Base-by-base conservation (phyloP, 2,113 vertebrate genomes). In the Ranitomeya variabilis region DNA sequence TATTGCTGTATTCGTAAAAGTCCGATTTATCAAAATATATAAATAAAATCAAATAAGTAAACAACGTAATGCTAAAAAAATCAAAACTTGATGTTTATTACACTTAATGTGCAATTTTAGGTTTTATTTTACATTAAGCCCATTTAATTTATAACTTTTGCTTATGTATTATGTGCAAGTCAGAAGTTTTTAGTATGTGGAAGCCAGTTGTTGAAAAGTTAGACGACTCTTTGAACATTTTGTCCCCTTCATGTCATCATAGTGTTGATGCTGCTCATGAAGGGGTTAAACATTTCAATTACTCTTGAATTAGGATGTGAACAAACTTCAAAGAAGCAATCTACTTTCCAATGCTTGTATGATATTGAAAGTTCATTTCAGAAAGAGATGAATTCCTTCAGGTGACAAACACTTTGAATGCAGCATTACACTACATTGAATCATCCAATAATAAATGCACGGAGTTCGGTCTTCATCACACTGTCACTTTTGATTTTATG, bases 291-390 rank as follows among this genome's bases (percentile, higher is more conserved):
- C 31, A 67, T 67, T 67, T 83, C 59, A 64, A 83, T 83, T 83
- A 83, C 79, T 81, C 8, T 62, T 37, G n/a, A 60, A 81, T 81
- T 59, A 57, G 67, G 19, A 54, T 55, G 26, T 85, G 45, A 74
- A 85, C 51, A 57, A 37, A 85, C 83, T 85, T 85, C 83, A 73
- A 71, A 85, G 83, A 85, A 51, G 31, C 66, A 71, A 71, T 85
- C 52, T 69, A 55, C 66, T n/a, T 54, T 37, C 16, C 21, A 55
- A 69, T 85, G 51, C 16, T 26, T 31, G 23, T 74, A 7, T 85
- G 52, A 16, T 69, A 37, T 59, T n/a, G 7, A 15, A 18, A 31
- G 52, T 59, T 37, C 67, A 73, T 85, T 55, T 74, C 19, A 18
- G 79, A 81, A 80, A 37, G 26, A 85, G 66, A 71, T 71, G 16